phyloP scores from a whole-genome alignment of 2,797 vertebrate genomes.

The Geotrypetes seraphini region DNA sequence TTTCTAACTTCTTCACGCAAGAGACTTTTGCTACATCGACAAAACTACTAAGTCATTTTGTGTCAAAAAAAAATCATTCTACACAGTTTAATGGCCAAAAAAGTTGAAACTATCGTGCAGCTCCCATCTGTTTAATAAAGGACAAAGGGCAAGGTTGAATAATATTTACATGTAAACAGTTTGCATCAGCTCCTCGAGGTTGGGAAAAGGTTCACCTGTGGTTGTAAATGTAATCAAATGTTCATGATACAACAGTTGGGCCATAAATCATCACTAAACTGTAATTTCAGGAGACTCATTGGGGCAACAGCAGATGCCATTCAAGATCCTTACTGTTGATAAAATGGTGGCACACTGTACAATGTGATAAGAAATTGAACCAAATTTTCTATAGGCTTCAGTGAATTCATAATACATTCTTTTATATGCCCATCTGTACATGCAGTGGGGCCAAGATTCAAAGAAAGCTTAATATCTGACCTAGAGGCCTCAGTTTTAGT shows the following conservation, averaged over 20 bases:
- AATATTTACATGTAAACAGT: neutral
- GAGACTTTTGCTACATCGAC: neutral
- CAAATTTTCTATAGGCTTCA: too few species aligned
- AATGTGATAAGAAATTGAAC: neutral
- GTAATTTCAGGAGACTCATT: neutral
- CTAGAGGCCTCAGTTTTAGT: too few species aligned
- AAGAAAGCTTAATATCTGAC: too few species aligned
- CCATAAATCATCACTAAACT: neutral
- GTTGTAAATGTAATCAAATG: neutral
- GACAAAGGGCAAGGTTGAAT: slow-evolving; percentile 8
- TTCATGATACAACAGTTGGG: neutral
- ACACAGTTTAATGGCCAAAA: neutral
- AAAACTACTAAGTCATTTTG: neutral
- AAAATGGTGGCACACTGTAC: neutral
- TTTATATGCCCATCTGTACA: too few species aligned
- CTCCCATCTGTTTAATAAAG: neutral
- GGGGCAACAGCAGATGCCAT: neutral
- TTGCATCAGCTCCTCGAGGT: slow-evolving; percentile 1
- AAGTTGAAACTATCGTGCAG: neutral
- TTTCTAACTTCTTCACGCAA: too few species aligned
- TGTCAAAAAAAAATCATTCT: neutral
- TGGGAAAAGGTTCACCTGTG: slow-evolving; percentile 27
- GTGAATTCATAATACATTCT: too few species aligned
- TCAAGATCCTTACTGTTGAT: neutral
- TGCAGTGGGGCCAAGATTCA: too few species aligned